Evolutionary conservation across 1,140 invertebrate genomes (phyloP).

Genomic region (Orchesella cincta): DNA sequence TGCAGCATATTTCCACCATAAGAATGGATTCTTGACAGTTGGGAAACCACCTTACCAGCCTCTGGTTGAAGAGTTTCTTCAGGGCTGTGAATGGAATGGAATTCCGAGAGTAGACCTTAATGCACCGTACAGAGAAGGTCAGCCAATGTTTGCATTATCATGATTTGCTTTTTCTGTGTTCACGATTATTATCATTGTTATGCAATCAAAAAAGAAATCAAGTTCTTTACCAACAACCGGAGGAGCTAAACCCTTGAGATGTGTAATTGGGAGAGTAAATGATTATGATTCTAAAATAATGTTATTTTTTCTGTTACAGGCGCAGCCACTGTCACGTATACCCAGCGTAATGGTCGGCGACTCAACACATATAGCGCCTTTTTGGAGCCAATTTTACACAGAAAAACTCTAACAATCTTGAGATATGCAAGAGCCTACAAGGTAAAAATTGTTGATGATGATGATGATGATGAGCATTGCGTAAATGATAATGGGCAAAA

Average conservation of each 20-base stretch:
- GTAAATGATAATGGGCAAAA: too few relatives aligned
- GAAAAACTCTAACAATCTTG: constrained; percentile 46
- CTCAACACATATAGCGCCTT: constrained; percentile 48
- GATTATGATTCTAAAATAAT: background rate
- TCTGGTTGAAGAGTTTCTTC: constrained; percentile 46
- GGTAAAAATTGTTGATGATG: constrained; percentile 25
- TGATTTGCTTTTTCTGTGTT: background rate
- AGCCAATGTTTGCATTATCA: background rate
- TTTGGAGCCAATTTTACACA: constrained; percentile 44
- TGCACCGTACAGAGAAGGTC: constrained; percentile 45
- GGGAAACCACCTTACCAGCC: constrained; percentile 46
- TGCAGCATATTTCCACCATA: constrained; percentile 45
- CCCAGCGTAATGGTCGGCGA: constrained; percentile 42
- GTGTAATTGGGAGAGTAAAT: background rate
- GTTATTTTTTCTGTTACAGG: constrained; percentile 26
- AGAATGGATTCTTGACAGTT: constrained; percentile 42
- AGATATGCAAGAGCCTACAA: constrained; percentile 47
- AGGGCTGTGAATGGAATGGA: constrained; percentile 45
- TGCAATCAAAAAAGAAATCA: background rate
- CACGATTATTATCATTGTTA: background rate
- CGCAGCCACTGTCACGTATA: constrained; percentile 48
- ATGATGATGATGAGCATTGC: background rate
- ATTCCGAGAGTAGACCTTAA: constrained; percentile 50
- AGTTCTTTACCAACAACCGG: background rate
- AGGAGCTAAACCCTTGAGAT: too few relatives aligned